Conservation (phyloP, 2,113 vertebrate species). For the Plestiodon gilberti region DNA sequence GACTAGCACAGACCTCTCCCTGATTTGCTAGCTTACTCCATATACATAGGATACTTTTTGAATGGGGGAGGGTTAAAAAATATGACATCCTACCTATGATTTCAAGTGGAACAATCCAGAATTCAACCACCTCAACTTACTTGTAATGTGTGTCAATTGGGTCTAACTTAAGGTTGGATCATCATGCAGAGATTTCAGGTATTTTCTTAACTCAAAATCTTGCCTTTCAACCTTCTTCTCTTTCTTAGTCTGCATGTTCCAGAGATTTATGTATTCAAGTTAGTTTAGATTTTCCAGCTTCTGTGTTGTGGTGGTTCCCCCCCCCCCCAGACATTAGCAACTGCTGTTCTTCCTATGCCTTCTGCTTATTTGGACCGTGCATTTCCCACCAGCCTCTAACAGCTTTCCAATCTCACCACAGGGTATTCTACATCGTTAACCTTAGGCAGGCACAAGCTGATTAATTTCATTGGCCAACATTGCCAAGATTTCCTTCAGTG, state of each 20-base stretch:
- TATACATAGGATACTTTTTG: too few species aligned
- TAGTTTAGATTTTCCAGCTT: neutral
- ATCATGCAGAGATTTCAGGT: neutral
- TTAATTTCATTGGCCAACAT: constrained; percentile 25
- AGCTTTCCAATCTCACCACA: constrained; percentile 47
- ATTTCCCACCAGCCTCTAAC: constrained; percentile 38
- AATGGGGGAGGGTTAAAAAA: too few species aligned
- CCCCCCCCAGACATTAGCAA: constrained; percentile 19
- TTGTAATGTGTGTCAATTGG: too few species aligned
- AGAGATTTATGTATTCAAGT: neutral
- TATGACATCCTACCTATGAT: too few species aligned
- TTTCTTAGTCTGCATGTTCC: neutral
- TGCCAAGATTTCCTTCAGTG: constrained; percentile 55
- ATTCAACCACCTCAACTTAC: too few species aligned
- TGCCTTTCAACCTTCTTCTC: neutral
- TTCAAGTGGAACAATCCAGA: too few species aligned
- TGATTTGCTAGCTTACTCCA: too few species aligned
- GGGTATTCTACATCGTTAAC: neutral
- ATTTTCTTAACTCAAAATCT: neutral
- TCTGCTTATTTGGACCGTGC: constrained; percentile 26
- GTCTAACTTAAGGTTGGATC: neutral
- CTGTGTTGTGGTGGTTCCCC: neutral
- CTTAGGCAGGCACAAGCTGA: neutral
- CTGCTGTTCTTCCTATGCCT: constrained; percentile 20
- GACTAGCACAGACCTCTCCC: too few species aligned